Base-by-base conservation (phyloP, 2,797 vertebrate genomes). In the Uromys caudimaculatus region DNA sequence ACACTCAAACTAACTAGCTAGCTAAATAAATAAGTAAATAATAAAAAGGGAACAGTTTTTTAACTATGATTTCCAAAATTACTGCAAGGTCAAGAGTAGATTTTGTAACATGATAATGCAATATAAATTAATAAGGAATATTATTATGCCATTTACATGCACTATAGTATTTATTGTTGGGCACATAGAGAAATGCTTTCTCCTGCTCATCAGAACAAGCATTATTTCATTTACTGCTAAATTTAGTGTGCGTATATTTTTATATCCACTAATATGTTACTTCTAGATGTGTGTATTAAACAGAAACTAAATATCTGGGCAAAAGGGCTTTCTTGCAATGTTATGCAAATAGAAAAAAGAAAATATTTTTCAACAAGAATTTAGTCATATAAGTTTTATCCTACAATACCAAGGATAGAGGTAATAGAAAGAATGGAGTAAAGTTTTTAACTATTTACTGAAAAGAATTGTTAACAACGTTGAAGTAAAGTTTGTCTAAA, bases 51-150 rank as follows among this genome's bases (percentile, higher is more conserved):
- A 41, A 50, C 47, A 29, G 38, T 2, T 14, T 13, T 35, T 64
- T 35, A 24, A 71, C 41, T 54, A 69, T 44, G 27, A 71, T 69
- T 78, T 91, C 50, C 41, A 96, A 75, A 94, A 96, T 47, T 60
- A 27, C 62, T 89, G 47, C 6, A 69, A 50, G 52, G 38, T 88
- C 35, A 77, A 10, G 32, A 21, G 4, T 35, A 83, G 71, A 89
- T n/a, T 19, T 52, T 69, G 32, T 93, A 47, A 52, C 11, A 16
- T 60, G 11, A 21, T 1, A 0, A 3, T 60, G 1, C 0, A 58
- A 38, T 77, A 76, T 32, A 92, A 47, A 64, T 11, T 62, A 54
- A n/a, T 32, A 64, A 60, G 35, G 56, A 41, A 1, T 93, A 19
- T 35, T 16, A 35, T 9, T 81, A 47, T 44, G 23, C 27, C 73